These are phyloP conservation scores for Drosophila triauraria DNA, from an alignment of 1,140 invertebrate species.

Conservation along the genomic window DNA sequence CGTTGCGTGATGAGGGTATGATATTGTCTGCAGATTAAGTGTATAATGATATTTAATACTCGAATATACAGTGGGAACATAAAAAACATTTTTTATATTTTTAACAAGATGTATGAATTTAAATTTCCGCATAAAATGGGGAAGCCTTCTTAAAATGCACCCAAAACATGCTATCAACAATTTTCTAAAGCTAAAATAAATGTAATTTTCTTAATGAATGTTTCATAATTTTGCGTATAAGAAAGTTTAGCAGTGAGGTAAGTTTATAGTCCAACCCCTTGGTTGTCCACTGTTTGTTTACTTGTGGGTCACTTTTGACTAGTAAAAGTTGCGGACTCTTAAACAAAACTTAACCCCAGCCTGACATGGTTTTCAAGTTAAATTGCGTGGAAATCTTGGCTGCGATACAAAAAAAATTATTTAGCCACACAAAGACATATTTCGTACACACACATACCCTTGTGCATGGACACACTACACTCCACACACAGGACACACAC, in stretches of 20 bases:
- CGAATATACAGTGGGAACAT: neutral
- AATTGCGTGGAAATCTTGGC: constrained; percentile 83
- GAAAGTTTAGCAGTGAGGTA: neutral
- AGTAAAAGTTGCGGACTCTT: constrained; percentile 41
- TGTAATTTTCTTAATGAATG: no score
- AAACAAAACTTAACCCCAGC: constrained; percentile 60
- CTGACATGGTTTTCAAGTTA: constrained; percentile 78
- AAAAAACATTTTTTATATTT: no score
- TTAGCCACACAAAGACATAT: constrained; percentile 16
- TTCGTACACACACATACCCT: constrained; percentile 18
- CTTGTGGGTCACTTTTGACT: constrained; percentile 37
- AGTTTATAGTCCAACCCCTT: neutral
- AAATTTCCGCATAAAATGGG: no score
- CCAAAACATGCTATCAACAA: no score
- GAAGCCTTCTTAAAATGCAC: no score
- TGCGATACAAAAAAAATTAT: constrained; percentile 64
- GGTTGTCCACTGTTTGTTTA: constrained; percentile 6
- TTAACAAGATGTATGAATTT: no score
- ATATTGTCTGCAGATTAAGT: constrained; percentile 70
- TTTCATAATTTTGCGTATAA: neutral
- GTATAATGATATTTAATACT: constrained; percentile 5
- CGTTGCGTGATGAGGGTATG: constrained; percentile 80
- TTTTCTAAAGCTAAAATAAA: neutral
- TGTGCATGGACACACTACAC: constrained; percentile 17
- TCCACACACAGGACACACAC: constrained; percentile 19